Evolutionary conservation across 2,113 vertebrate species (phyloP).

Genomic region (Benitochromis conjunctus): DNA sequence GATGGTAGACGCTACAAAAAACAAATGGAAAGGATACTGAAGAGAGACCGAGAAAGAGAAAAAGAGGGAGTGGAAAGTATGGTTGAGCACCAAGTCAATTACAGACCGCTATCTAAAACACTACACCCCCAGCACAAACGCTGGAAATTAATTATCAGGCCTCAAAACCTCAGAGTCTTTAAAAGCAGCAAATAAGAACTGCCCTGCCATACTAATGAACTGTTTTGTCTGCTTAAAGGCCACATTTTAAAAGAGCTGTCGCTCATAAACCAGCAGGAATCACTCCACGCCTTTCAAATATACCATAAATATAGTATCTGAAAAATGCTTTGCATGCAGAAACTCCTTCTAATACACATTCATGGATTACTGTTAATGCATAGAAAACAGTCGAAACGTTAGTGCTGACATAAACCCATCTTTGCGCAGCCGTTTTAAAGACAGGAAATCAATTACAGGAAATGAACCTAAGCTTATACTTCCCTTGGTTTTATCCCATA

Average conservation of each 20-base stretch:
- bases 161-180: background rate
- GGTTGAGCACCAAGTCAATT: constrained; percentile 41
- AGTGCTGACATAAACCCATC: constrained; percentile 62
- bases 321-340: constrained; percentile 8
- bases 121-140: background rate
- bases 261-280: background rate
- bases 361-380: constrained; percentile 62
- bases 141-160: background rate
- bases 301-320: background rate
- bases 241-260: background rate
- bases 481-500: constrained; percentile 48
- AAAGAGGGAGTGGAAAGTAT: constrained; percentile 5
- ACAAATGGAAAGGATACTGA: background rate
- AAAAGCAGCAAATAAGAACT: background rate
- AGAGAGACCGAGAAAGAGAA: background rate
- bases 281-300: background rate
- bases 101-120: constrained; percentile 24
- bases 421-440: constrained; percentile 53
- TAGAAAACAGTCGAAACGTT: constrained; percentile 70
- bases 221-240: background rate
- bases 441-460: constrained; percentile 70
- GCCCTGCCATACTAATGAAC: background rate
- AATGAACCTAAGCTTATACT: constrained; percentile 66
- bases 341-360: background rate
- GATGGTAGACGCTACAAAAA: background rate